Evolutionary conservation across 2,797 vertebrate species (phyloP).

Genomic region (Myoxocephalus aenaeus): DNA sequence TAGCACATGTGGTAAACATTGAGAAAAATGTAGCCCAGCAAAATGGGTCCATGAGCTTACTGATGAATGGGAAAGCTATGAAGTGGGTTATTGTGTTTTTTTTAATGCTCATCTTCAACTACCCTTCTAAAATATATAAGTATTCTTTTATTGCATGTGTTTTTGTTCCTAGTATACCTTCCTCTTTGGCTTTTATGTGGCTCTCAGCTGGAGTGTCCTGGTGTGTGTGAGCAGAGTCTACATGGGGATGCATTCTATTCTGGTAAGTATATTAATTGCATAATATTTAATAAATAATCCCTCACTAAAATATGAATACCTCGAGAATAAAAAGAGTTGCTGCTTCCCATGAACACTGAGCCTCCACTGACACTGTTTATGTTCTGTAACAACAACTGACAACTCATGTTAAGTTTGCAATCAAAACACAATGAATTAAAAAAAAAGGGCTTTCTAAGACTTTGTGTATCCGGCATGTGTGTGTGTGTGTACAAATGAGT

Average conservation of each 20-base stretch:
- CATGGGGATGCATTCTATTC: conserved; percentile 99
- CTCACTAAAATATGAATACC: conserved; percentile 1
- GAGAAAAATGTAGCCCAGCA: too few relatives aligned
- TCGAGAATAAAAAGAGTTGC: background rate
- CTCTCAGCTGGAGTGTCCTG: conserved; percentile 92
- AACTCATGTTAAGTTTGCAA: background rate
- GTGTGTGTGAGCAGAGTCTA: conserved; percentile 98
- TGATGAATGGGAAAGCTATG: background rate
- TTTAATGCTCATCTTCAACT: background rate
- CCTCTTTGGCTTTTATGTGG: conserved; percentile 89
- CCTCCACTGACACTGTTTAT: conserved; percentile 1
- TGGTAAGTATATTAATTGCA: conserved; percentile 85
- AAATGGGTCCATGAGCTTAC: too few relatives aligned
- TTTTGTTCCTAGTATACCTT: conserved; percentile 88
- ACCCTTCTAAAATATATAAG: background rate
- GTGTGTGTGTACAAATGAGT: background rate
- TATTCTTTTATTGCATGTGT: background rate
- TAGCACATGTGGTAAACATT: background rate
- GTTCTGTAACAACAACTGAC: conserved; percentile 4
- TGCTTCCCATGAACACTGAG: background rate
- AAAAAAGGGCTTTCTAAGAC: background rate
- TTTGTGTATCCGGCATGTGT: background rate
- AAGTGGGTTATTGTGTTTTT: background rate
- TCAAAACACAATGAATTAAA: background rate
- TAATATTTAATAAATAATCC: background rate